phyloP scores from a whole-genome alignment of 2,888 invertebrate genomes.

The Drosophila lutescens region DNA sequence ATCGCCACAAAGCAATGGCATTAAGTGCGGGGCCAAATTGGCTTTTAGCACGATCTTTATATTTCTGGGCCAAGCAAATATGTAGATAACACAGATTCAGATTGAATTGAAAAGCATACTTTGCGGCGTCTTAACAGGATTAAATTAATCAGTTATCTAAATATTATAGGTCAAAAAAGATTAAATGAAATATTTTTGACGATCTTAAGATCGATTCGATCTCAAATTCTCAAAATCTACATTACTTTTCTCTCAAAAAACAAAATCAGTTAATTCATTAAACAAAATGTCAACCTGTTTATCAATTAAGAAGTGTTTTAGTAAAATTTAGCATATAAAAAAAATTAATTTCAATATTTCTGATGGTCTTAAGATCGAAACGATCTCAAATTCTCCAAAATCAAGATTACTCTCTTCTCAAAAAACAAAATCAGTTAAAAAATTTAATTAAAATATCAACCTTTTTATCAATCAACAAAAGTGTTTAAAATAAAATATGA shows the following conservation, averaged over 20 bases:
- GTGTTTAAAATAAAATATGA: not conserved
- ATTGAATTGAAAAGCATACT: constrained; percentile 3
- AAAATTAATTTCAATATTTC: not conserved
- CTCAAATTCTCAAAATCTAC: not conserved
- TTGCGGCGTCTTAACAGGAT: constrained; percentile 1
- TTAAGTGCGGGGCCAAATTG: constrained; percentile 38
- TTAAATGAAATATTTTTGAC: no score
- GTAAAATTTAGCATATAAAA: not conserved
- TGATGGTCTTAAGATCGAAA: no score
- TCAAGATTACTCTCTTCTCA: no score
- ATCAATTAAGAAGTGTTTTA: not conserved
- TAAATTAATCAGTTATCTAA: not conserved
- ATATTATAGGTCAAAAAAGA: no score
- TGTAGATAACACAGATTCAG: not conserved
- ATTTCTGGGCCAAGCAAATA: constrained; percentile 26
- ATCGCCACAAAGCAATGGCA: constrained; percentile 21
- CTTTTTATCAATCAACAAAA: not conserved
- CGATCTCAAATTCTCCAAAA: no score
- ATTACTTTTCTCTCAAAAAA: no score
- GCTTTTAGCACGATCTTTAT: constrained; percentile 32
- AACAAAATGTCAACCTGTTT: no score
- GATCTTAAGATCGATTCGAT: not conserved
- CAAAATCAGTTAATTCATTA: not conserved
- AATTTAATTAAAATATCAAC: no score
- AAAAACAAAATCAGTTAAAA: no score